A percentile compares a stretch with the other conserved stretches of the same genome.
phyloP scores from a whole-genome alignment of 2,797 vertebrate genomes.

The Myripristis jacobus region DNA sequence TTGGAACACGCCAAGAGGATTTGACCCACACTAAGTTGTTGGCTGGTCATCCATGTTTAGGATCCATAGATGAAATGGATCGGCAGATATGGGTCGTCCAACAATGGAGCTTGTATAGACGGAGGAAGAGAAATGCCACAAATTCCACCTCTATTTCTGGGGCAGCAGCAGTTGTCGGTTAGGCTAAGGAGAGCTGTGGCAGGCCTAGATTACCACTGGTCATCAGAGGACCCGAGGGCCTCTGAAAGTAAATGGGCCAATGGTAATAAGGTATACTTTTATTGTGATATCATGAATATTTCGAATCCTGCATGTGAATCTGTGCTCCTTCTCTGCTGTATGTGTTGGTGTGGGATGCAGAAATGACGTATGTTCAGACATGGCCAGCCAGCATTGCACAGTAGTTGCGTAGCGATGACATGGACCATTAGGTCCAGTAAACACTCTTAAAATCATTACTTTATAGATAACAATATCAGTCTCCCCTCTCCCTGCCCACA shows the following conservation, averaged over 20 bases:
- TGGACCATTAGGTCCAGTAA: constrained; percentile 65
- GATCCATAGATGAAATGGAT: constrained; percentile 2
- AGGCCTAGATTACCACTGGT: not conserved
- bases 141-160: constrained; percentile 9
- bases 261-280: not conserved
- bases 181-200: not conserved
- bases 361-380: constrained; percentile 27
- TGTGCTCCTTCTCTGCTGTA: not conserved
- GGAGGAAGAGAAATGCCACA: not conserved
- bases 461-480: constrained; percentile 66
- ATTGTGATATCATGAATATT: constrained; percentile 8
- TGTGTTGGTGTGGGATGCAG: constrained; percentile 23
- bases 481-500: constrained; percentile 27
- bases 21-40: not conserved
- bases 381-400: constrained; percentile 59
- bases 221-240: not conserved
- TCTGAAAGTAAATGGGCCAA: not conserved
- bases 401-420: constrained; percentile 74
- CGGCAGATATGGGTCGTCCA: not conserved
- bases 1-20: not conserved
- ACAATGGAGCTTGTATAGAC: not conserved
- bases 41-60: not conserved
- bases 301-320: not conserved
- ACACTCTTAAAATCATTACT: constrained; percentile 56
- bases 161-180: not conserved